phyloP scores from a whole-genome alignment of 2,797 vertebrate genomes.

The Danio aesculapii region DNA sequence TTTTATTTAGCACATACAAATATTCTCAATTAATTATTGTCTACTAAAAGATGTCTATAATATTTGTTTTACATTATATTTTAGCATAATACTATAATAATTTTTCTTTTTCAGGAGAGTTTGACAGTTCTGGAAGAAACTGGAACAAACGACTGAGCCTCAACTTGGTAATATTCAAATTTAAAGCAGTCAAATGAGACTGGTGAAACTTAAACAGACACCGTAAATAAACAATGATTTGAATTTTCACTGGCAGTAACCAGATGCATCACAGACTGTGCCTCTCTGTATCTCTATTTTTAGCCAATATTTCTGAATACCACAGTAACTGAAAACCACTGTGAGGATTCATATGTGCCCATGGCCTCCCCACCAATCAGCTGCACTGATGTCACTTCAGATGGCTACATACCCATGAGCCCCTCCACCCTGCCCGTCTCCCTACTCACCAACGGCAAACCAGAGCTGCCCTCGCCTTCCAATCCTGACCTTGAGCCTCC shows the following conservation, averaged over 20 bases:
- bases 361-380: constrained; percentile 82
- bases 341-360: constrained; percentile 86
- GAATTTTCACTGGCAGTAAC: neutral
- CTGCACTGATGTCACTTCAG: constrained; percentile 68
- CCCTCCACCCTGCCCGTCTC: constrained; percentile 74
- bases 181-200: constrained; percentile 31
- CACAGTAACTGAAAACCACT: constrained; percentile 67
- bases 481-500: constrained; percentile 85
- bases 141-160: constrained; percentile 91
- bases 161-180: constrained; percentile 84
- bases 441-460: constrained; percentile 56
- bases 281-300: constrained; percentile 42
- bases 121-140: constrained; percentile 79
- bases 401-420: constrained; percentile 96
- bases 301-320: constrained; percentile 80
- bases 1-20: too few species aligned
- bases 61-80: neutral
- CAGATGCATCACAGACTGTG: constrained; percentile 10
- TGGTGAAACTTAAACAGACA: constrained; percentile 23
- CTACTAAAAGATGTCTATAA: neutral
- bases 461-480: constrained; percentile 64
- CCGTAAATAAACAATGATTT: constrained; percentile 21
- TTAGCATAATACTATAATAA: neutral
- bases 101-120: constrained; percentile 77
- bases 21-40: too few species aligned